Percentiles rank a stretch among this genome's conserved stretches.
Evolutionary conservation across 37 sponge, comb jelly and placozoan species (phyloP).

Genomic region (Geodia barretti): DNA sequence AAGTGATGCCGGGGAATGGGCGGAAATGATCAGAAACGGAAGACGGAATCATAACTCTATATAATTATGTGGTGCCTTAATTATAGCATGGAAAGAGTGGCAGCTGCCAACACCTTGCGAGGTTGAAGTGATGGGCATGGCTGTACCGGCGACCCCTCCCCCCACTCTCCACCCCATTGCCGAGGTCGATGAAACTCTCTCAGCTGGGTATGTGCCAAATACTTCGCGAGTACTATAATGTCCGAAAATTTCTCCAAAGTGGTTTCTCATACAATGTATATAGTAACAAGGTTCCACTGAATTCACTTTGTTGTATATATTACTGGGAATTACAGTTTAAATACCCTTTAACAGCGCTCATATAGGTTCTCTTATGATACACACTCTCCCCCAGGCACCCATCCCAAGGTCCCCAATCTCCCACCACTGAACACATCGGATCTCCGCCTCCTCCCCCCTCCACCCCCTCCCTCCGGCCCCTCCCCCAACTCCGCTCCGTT

Average conservation of each 20-base stretch:
- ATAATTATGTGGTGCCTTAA: too few relatives aligned
- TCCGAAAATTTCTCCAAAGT: too few relatives aligned
- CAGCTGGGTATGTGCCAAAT: not conserved
- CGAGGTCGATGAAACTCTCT: not conserved
- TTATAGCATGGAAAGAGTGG: not conserved
- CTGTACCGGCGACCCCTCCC: not conserved
- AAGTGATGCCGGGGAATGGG: constrained; percentile 53
- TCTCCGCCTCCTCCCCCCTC: not conserved
- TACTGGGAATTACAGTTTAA: too few relatives aligned
- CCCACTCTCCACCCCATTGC: not conserved
- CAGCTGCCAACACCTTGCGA: not conserved
- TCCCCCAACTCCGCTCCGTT: not conserved
- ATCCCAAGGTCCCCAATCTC: constrained; percentile 1
- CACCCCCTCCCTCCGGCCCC: constrained; percentile 12
- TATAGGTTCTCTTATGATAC: not conserved
- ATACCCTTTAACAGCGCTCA: too few relatives aligned
- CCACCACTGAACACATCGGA: not conserved
- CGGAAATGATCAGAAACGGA: constrained; percentile 42
- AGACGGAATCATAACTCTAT: too few relatives aligned
- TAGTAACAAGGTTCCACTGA: too few relatives aligned
- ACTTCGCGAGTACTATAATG: too few relatives aligned
- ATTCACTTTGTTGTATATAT: too few relatives aligned
- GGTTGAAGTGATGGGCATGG: not conserved
- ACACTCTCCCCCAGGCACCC: constrained; percentile 5
- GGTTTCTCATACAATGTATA: too few relatives aligned